Evolutionary conservation across 2,113 vertebrate genomes (phyloP).

Genomic region (Cheilinus undulatus): DNA sequence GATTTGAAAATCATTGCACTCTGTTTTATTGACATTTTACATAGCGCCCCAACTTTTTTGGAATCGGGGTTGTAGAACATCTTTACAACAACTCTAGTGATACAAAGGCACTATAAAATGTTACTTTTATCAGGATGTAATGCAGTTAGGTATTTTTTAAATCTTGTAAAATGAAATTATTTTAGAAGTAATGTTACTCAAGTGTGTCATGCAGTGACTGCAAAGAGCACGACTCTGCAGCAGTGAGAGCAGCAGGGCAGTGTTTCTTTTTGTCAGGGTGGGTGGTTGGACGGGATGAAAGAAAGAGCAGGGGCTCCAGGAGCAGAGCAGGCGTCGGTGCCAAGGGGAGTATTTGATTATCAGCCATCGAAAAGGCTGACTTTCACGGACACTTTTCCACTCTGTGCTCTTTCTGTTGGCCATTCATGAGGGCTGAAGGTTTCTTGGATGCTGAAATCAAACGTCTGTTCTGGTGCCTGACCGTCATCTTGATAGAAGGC

Average conservation of each 20-base stretch:
- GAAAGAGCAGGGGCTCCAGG: conserved; percentile 30
- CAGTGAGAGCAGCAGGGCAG: not conserved
- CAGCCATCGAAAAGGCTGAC: conserved; percentile 61
- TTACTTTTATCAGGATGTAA: too few species aligned
- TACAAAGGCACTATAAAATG: too few species aligned
- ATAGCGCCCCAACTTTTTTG: too few species aligned
- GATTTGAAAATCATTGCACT: too few species aligned
- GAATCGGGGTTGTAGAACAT: too few species aligned
- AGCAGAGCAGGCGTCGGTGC: conserved; percentile 29
- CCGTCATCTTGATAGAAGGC: conserved; percentile 60
- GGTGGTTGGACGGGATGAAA: conserved; percentile 51
- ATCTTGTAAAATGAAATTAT: too few species aligned
- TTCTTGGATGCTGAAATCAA: conserved; percentile 71
- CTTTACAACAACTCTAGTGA: too few species aligned
- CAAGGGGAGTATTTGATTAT: conserved; percentile 64
- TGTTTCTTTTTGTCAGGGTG: conserved; percentile 33
- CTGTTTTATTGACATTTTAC: too few species aligned
- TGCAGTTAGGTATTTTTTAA: too few species aligned
- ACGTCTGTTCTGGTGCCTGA: conserved; percentile 58
- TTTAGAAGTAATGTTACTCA: too few species aligned
- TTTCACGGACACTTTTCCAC: conserved; percentile 63
- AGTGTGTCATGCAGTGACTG: conserved; percentile 16
- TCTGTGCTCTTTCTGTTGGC: conserved; percentile 57
- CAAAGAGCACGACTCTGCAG: conserved; percentile 4
- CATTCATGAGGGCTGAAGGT: conserved; percentile 72